Conservation (phyloP, 2,113 vertebrate genomes). For the Serilophus lunatus region DNA sequence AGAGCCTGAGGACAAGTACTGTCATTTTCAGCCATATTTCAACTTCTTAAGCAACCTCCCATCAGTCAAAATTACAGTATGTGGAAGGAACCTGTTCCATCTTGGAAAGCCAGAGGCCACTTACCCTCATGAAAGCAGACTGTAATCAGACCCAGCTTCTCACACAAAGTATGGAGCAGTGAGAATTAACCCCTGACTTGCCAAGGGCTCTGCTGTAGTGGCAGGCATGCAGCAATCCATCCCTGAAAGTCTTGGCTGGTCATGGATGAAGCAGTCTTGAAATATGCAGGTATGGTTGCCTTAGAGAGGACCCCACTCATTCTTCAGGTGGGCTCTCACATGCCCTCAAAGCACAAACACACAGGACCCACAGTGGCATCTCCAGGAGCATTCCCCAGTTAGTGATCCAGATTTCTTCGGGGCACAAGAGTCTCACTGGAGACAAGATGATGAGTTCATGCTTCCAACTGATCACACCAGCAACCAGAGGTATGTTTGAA, state of each 20-base stretch:
- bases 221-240: neutral
- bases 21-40: conserved; percentile 40
- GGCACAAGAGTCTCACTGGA: neutral
- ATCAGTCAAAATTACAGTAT: conserved; percentile 5
- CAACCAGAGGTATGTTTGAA: neutral
- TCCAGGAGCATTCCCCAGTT: neutral
- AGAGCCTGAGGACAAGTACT: conserved; percentile 14
- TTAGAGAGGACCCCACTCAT: neutral
- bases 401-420: neutral
- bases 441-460: neutral
- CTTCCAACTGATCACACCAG: neutral
- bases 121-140: neutral
- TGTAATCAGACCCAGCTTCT: neutral
- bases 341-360: neutral
- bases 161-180: neutral
- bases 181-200: neutral
- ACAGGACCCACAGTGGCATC: neutral
- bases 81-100: conserved; percentile 11
- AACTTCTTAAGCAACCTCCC: neutral
- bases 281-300: neutral
- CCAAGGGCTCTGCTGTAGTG: neutral
- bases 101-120: conserved; percentile 52
- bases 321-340: neutral
- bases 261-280: neutral
- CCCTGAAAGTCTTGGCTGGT: neutral